Base-by-base conservation (phyloP, 2,113 vertebrate species). In the Isurus oxyrinchus region DNA sequence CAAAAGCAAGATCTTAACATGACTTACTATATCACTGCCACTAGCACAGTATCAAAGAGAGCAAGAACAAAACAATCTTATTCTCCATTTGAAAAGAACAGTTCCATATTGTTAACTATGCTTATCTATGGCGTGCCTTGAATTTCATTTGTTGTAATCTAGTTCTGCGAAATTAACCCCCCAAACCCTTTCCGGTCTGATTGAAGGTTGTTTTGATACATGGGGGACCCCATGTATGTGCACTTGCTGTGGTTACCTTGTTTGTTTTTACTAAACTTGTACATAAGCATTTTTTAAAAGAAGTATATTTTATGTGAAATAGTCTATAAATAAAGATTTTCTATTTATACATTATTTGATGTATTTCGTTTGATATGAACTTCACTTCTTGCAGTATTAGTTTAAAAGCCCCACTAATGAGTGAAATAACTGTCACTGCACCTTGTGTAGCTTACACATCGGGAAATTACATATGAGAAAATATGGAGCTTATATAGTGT, bases 291-390 rank as follows among this genome's bases (percentile, higher is more conserved):
- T 98, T 95, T 97, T 98, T 97, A 98, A 98, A 98, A 97, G 98
- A 98, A 97, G 97, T 97, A 97, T 99, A 99, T 99, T 99, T 99
- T 99, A 98, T 99, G 98, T 98, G 98, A 99, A 98, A 98, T 98
- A 96, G 97, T 97, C 98, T 98, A 98, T 98, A 98, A 99, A 99
- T 99, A 99, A 99, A 99, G 97, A 98, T 97, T 96, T 97, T 98
- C 98, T 99, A 99, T 99, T 99, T 99, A 99, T 99, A 98, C 98
- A 27, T 96, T 93, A 93, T 40, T 63, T 94, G 90, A 7, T 94
- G 90, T 40, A 63, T 40, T 94, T 94, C 59, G 0, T 94, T 94
- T 94, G 35, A 40, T 40, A 3, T 23, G 21, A 76, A 76, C 11
- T 35, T 10, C 53, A 91, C 90, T 63, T 63, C 3, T 16, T n/a